Conservation (phyloP, 1,140 invertebrate species). For the Ips typographus region DNA sequence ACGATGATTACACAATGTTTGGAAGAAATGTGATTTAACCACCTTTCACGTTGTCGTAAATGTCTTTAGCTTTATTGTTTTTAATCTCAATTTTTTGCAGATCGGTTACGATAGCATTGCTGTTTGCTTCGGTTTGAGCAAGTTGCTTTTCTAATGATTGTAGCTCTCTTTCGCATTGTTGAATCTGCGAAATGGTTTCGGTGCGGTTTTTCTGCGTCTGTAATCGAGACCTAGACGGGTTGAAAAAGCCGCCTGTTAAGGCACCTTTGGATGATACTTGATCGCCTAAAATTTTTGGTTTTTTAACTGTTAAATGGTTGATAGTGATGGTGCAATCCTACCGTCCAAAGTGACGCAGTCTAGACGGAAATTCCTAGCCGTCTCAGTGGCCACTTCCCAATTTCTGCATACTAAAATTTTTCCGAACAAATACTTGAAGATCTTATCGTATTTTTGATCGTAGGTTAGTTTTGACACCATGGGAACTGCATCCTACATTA, state of each 20-base stretch:
- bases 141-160: conserved; percentile 79
- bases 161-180: conserved; percentile 78
- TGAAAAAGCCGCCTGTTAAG: conserved; percentile 97
- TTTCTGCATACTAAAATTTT: conserved; percentile 97
- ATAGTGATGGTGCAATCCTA: not conserved
- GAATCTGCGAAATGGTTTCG: conserved; percentile 82
- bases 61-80: conserved; percentile 94
- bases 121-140: conserved; percentile 81
- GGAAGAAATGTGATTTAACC: not conserved
- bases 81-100: conserved; percentile 98
- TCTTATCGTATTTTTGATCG: conserved; percentile 88
- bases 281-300: conserved; percentile 54
- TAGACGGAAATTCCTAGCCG: conserved; percentile 90
- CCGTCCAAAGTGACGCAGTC: conserved; percentile 97
- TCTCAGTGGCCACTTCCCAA: conserved; percentile 92
- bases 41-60: conserved; percentile 94
- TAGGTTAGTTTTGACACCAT: conserved; percentile 96
- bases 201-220: conserved; percentile 95
- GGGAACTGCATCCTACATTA: conserved; percentile 88
- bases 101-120: conserved; percentile 91
- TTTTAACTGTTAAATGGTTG: conserved; percentile 1
- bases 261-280: conserved; percentile 70
- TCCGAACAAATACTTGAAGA: conserved; percentile 95
- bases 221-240: conserved; percentile 89
- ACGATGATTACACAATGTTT: not conserved